Percentiles rank a stretch among this genome's conserved stretches.
Conservation (phyloP, 2,888 invertebrate species). For the Gandaritis pyraliata region DNA sequence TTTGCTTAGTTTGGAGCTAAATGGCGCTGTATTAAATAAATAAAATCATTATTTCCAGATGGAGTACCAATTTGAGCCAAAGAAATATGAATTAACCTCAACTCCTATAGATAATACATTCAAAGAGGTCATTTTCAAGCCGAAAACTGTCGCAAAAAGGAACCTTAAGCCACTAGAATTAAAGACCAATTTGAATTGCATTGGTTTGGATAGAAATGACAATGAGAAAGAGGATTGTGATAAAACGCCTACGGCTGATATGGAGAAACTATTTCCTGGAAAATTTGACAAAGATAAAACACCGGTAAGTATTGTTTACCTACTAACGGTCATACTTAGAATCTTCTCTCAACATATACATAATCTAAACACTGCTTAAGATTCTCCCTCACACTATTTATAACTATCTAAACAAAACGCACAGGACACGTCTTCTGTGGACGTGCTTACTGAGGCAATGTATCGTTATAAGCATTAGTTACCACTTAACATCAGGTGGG, state of each 20-base stretch:
- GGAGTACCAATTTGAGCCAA: constrained; percentile 43
- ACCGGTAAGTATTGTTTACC: constrained; percentile 61
- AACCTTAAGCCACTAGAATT: constrained; percentile 83
- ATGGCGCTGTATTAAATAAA: too few relatives aligned
- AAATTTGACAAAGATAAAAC: constrained; percentile 71
- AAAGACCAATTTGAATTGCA: constrained; percentile 77
- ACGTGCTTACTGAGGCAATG: too few relatives aligned
- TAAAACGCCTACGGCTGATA: constrained; percentile 66
- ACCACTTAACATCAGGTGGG: too few relatives aligned
- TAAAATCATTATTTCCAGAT: constrained; percentile 20
- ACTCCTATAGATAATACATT: constrained; percentile 44
- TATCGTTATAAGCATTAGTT: too few relatives aligned
- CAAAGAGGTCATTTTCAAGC: constrained; percentile 62
- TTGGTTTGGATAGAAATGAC: constrained; percentile 72
- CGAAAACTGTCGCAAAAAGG: constrained; percentile 68
- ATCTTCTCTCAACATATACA: too few relatives aligned
- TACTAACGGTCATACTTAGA: too few relatives aligned
- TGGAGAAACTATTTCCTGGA: constrained; percentile 54
- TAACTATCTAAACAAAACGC: too few relatives aligned
- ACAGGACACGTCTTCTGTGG: too few relatives aligned
- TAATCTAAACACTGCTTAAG: too few relatives aligned
- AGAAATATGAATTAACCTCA: constrained; percentile 42
- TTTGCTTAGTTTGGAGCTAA: too few relatives aligned
- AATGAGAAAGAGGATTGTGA: constrained; percentile 78
- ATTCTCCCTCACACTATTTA: too few relatives aligned